Evolutionary conservation across 2,888 invertebrate genomes (phyloP).

Genomic region (Sisyra nigra): DNA sequence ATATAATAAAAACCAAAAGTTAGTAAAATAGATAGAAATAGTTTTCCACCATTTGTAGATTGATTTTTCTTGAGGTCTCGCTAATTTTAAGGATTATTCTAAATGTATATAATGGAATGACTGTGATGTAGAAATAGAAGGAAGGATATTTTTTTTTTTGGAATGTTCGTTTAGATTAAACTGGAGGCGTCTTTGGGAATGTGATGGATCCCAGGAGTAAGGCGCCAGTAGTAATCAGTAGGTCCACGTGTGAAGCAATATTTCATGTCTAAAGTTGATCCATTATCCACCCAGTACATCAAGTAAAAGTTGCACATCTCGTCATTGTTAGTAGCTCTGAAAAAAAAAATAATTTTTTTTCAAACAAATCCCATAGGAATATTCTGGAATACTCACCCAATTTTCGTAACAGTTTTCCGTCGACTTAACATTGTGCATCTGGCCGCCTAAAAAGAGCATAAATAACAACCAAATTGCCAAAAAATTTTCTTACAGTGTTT

Average conservation of each 20-base stretch:
- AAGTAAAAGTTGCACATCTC: constrained; percentile 96
- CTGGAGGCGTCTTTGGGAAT: constrained; percentile 58
- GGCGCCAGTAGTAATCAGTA: constrained; percentile 69
- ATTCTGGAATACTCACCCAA: constrained; percentile 45
- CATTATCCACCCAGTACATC: constrained; percentile 79
- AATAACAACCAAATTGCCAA: too few relatives aligned
- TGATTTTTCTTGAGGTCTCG: too few relatives aligned
- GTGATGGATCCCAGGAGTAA: constrained; percentile 45
- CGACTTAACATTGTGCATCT: constrained; percentile 83
- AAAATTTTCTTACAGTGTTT: constrained; percentile 15
- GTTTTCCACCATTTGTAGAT: too few relatives aligned
- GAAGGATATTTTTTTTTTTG: background rate
- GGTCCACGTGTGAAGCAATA: constrained; percentile 77
- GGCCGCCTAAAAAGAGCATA: constrained; percentile 52
- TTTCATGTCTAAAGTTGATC: constrained; percentile 55
- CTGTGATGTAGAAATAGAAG: too few relatives aligned
- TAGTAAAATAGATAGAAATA: too few relatives aligned
- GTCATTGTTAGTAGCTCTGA: constrained; percentile 64
- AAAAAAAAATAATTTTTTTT: constrained; percentile 10
- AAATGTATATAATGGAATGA: too few relatives aligned
- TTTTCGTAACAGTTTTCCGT: constrained; percentile 40
- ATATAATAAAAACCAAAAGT: too few relatives aligned
- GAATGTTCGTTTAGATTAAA: constrained; percentile 22
- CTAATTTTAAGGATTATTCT: too few relatives aligned
- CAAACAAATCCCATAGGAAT: background rate